Evolutionary conservation across 92 coral and sea anemone species (phyloP).

Genomic region (Porites lobata): DNA sequence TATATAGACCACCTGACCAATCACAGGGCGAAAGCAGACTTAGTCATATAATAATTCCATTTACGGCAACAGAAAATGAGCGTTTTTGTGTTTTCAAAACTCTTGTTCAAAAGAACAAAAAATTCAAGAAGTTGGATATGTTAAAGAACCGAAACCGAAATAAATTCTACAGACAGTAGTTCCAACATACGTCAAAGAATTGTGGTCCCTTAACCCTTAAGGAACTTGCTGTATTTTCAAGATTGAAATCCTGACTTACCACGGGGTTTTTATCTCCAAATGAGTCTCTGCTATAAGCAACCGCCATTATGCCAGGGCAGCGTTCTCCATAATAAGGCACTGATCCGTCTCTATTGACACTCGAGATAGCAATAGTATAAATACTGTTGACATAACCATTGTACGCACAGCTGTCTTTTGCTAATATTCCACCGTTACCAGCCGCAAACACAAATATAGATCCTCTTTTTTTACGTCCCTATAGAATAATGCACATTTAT

Average conservation of each 20-base stretch:
- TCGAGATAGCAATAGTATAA: conserved; percentile 40
- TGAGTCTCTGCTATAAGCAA: background rate
- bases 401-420: conserved; percentile 48
- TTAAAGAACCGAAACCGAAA: too few relatives aligned
- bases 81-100: too few relatives aligned
- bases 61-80: too few relatives aligned
- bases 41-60: too few relatives aligned
- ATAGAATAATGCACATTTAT: background rate
- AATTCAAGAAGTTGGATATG: too few relatives aligned
- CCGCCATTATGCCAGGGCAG: conserved; percentile 33
- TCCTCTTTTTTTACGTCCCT: conserved; percentile 42
- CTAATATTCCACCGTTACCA: conserved; percentile 44
- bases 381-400: conserved; percentile 56
- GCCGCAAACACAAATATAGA: conserved; percentile 43
- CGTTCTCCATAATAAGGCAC: conserved; percentile 36
- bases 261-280: background rate
- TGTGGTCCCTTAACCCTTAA: too few relatives aligned
- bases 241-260: background rate
- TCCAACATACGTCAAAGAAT: too few relatives aligned
- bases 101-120: too few relatives aligned
- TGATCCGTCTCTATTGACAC: conserved; percentile 31
- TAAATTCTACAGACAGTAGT: too few relatives aligned
- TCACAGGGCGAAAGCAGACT: too few relatives aligned
- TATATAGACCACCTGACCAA: too few relatives aligned
- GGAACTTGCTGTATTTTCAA: too few relatives aligned